Conservation (phyloP, 2,888 invertebrate genomes). For the Drosophila bunnanda region DNA sequence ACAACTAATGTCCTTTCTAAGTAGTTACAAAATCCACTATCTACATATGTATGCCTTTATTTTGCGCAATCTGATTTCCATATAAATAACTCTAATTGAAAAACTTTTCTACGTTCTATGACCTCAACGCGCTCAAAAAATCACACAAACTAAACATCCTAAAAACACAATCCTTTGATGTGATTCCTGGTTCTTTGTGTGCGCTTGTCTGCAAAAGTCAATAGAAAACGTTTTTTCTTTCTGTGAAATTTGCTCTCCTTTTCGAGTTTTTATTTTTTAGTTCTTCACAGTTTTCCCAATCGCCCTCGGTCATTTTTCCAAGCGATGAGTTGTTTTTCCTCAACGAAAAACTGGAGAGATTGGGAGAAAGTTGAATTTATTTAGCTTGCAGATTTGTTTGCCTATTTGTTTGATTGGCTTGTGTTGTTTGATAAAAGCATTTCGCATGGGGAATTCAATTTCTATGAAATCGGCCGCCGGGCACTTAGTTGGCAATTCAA, state of each 20-base stretch:
- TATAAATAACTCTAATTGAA: slow-evolving; percentile 64
- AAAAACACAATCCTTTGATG: slow-evolving; percentile 36
- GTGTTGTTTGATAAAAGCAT: slow-evolving; percentile 58
- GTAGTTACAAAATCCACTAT: slow-evolving; percentile 11
- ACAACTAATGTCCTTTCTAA: slow-evolving; percentile 26
- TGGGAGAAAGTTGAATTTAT: slow-evolving; percentile 59
- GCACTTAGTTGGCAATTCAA: slow-evolving; percentile 20
- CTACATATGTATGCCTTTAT: not conserved
- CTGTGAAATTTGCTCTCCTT: slow-evolving; percentile 24
- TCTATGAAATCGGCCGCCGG: slow-evolving; percentile 35
- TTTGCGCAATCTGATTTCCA: slow-evolving; percentile 10
- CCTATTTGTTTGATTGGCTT: slow-evolving; percentile 73
- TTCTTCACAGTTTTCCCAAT: slow-evolving; percentile 30
- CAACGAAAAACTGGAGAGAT: slow-evolving; percentile 18
- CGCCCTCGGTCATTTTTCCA: slow-evolving; percentile 46
- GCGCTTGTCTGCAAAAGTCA: slow-evolving; percentile 56
- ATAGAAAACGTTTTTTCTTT: slow-evolving; percentile 30
- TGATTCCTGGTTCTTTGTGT: slow-evolving; percentile 35
- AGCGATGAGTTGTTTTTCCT: slow-evolving; percentile 27
- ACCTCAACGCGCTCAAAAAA: slow-evolving; percentile 12
- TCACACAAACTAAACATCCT: not conserved
- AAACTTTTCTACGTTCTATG: slow-evolving; percentile 43
- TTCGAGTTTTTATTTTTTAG: slow-evolving; percentile 20
- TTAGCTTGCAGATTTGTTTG: slow-evolving; percentile 66
- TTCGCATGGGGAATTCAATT: slow-evolving; percentile 50